Percentiles rank a stretch among this genome's conserved stretches.
These are phyloP conservation scores for Salticus scenicus DNA, from an alignment of 2,888 invertebrate species.

Conservation along the genomic window DNA sequence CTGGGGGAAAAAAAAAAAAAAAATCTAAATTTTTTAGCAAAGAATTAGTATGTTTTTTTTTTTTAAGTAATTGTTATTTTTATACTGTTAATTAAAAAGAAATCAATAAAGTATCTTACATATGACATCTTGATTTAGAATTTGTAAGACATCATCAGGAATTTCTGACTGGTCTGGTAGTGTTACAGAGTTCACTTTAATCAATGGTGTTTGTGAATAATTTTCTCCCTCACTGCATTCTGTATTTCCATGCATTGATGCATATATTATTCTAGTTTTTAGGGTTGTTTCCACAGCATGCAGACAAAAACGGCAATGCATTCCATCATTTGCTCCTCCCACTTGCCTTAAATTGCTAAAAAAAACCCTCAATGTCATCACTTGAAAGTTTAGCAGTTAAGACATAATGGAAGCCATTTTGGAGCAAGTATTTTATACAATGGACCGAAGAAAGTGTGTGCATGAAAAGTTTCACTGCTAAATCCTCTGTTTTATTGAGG, in stretches of 20 bases:
- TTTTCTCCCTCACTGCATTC: neutral
- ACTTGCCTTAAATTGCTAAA: neutral
- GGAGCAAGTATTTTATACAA: neutral
- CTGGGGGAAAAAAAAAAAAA: neutral
- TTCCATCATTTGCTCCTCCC: conserved; percentile 6
- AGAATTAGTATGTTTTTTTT: too few species aligned
- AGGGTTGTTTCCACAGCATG: neutral
- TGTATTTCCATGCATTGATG: neutral
- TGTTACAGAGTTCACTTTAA: too few species aligned
- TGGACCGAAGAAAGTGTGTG: neutral
- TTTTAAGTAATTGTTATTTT: too few species aligned
- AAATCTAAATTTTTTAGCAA: neutral
- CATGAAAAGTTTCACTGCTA: neutral
- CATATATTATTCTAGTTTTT: conserved; percentile 1
- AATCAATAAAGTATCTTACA: too few species aligned
- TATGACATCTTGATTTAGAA: too few species aligned
- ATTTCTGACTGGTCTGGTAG: too few species aligned
- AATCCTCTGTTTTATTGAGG: neutral
- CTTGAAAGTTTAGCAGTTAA: neutral
- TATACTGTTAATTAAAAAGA: too few species aligned
- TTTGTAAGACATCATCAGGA: too few species aligned
- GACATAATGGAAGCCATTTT: neutral
- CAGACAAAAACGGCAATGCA: neutral
- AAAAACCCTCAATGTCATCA: conserved; percentile 1
- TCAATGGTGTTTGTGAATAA: too few species aligned